Conservation (phyloP, 2,113 vertebrate genomes). For the Coreoperca whiteheadi region DNA sequence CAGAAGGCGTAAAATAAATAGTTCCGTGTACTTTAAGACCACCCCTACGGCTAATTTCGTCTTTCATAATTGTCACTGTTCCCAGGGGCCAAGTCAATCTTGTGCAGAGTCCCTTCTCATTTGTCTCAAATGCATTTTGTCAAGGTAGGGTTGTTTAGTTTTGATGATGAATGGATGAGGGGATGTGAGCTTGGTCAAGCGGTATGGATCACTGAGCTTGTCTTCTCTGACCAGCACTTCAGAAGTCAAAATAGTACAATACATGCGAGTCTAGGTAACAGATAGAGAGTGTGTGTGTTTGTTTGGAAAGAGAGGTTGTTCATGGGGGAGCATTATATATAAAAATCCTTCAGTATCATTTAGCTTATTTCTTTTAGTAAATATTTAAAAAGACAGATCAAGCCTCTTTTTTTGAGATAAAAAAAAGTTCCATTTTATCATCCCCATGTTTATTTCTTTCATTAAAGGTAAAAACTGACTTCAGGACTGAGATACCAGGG, state of each 20-base stretch:
- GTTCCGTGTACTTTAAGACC: slow-evolving; percentile 52
- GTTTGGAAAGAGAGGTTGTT: neutral
- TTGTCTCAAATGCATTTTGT: slow-evolving; percentile 49
- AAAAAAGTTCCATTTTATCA: neutral
- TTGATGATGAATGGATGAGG: slow-evolving; percentile 55
- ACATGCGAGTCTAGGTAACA: neutral
- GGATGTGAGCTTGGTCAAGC: slow-evolving; percentile 43
- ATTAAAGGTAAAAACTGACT: neutral
- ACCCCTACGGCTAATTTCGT: slow-evolving; percentile 47
- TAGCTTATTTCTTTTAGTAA: neutral
- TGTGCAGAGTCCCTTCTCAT: slow-evolving; percentile 15
- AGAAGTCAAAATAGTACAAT: slow-evolving; percentile 41
- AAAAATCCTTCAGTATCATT: slow-evolving; percentile 2
- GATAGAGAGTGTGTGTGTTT: neutral
- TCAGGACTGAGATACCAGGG: neutral
- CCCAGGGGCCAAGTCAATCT: slow-evolving; percentile 29
- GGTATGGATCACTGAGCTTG: slow-evolving; percentile 64
- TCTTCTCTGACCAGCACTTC: slow-evolving; percentile 41
- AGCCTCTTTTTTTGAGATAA: neutral
- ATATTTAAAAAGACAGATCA: neutral
- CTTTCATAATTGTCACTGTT: slow-evolving; percentile 41
- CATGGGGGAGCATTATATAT: neutral
- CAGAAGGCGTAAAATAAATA: slow-evolving; percentile 68
- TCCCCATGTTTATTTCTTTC: slow-evolving; percentile 18
- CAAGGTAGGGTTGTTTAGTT: slow-evolving; percentile 39